Evolutionary conservation across 1,140 invertebrate species (phyloP).

Genomic region (Diprion similis): DNA sequence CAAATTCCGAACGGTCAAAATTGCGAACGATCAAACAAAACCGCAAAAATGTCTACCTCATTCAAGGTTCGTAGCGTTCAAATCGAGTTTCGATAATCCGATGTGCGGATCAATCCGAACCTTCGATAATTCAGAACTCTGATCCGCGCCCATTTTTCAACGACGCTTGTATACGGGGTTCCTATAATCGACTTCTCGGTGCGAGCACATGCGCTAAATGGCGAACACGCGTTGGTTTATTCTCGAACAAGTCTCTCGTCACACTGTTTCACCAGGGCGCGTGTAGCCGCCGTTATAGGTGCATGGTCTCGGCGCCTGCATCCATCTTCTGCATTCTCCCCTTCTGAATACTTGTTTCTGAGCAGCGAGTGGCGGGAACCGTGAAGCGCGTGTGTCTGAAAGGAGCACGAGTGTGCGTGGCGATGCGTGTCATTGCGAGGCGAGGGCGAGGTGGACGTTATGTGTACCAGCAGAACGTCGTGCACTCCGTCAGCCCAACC

Average conservation of each 20-base stretch:
- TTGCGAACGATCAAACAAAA: no score
- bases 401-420: background rate
- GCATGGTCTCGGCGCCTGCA: background rate
- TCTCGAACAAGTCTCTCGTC: background rate
- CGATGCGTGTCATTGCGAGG: slow-evolving; percentile 4
- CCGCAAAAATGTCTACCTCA: no score
- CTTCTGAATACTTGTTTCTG: background rate
- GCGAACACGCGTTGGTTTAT: slow-evolving; percentile 4
- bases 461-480: background rate
- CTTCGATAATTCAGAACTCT: no score
- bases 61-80: no score
- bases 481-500: background rate
- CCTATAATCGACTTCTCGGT: no score
- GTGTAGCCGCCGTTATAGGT: background rate
- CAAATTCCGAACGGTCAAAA: no score
- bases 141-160: no score
- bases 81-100: no score
- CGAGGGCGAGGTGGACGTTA: background rate
- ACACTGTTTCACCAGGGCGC: background rate
- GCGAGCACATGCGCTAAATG: slow-evolving; percentile 3
- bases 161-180: no score
- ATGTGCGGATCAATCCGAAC: no score
- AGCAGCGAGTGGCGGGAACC: background rate
- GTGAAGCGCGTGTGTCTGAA: background rate
- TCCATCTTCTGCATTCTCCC: slow-evolving; percentile 7